Base-by-base conservation (phyloP, 2,888 invertebrate species). In the Agonopterix subpropinquella region DNA sequence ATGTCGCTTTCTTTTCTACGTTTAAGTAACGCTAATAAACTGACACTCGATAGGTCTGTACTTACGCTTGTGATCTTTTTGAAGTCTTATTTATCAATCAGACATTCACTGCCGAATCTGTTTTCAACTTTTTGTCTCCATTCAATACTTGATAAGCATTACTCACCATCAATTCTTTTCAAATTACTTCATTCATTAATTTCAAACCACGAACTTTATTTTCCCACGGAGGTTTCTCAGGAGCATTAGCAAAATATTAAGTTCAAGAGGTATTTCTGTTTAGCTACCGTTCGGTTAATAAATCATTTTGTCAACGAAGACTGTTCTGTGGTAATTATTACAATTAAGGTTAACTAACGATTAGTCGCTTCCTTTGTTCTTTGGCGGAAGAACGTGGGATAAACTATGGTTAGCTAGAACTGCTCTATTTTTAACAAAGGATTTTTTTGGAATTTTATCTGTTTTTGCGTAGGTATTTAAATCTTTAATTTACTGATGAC, bases 321-420 rank as follows among this genome's bases (percentile, higher is more conserved):
- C 55, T 28, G 28, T 5, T 28, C 50, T 54, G 54, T 54, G 65
- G 76, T 84, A 82, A 85, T 86, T 85, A 86, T 76, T 73, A 80
- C 74, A 85, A 86, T 87, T 87, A 83, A 70, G 84, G 85, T 75
- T 86, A 84, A 85, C 71, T 74, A 80, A 80, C 74, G 71, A 82
- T 81, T 81, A 80, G 65, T 65, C 58, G 61, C 67, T 69, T 73
- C 73, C 77, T 83, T 84, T 85, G 83, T 83, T 81, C 78, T 72
- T 62, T 57, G 52, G 57, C 61, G 67, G 70, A 70, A 69, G 70
- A 73, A 71, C 74, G 81, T 80, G 80, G 69, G 76, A 73, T 72
- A 56, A 28, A 28, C 28, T 28, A 28, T 28, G 28, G 28, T 28
- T 28, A 28, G 28, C 28, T 28, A 28, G 28, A 28, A 5, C 28